Base-by-base conservation (phyloP, 2,797 vertebrate species). In the Chanos chanos region DNA sequence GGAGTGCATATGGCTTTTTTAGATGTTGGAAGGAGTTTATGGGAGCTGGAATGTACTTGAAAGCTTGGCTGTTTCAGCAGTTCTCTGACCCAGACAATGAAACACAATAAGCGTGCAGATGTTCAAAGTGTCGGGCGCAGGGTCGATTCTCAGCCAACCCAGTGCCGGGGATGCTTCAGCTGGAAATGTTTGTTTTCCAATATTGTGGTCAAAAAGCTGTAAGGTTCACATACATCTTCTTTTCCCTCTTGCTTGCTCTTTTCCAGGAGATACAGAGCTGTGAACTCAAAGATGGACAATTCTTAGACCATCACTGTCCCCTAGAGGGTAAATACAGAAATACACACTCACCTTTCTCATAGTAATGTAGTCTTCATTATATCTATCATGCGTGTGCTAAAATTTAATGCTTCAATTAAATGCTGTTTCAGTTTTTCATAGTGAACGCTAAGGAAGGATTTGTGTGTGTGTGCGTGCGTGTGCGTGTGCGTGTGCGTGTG, bases 251-350 rank as follows among this genome's bases (percentile, higher is more conserved):
- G 31, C 8, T 51, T 31, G 72, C 27, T 28, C 10, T 55, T 10
- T 16, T 67, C 41, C 74, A 89, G 89, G 85, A 81, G 74, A 83
- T 85, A 75, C 73, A 80, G 65, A 83, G 76, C 43, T 57, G 71
- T 37, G 83, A 83, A 41, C 74, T 76, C 61, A 91, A 87, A 68
- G 81, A 85, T 19, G 70, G 83, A 68, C 87, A 78, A 36, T 79
- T 81, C 56, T 37, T 77, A 73, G 81, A 87, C 59, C 87, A 86
- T 77, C 88, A 84, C 80, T 88, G 86, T 83, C 89, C 88, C 72
- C 86, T 91, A 80, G 84, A 90, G 87, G 89, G 89, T 91, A 84
- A 33, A 85, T 72, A 56, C 49, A 78, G 71, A 78, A 83, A 3
- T 41, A 18, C 55, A 70, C 24, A 43, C 22, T 41, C 55, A 49